Conservation (phyloP, 2,888 invertebrate genomes). For the Oligia fasciuncula region DNA sequence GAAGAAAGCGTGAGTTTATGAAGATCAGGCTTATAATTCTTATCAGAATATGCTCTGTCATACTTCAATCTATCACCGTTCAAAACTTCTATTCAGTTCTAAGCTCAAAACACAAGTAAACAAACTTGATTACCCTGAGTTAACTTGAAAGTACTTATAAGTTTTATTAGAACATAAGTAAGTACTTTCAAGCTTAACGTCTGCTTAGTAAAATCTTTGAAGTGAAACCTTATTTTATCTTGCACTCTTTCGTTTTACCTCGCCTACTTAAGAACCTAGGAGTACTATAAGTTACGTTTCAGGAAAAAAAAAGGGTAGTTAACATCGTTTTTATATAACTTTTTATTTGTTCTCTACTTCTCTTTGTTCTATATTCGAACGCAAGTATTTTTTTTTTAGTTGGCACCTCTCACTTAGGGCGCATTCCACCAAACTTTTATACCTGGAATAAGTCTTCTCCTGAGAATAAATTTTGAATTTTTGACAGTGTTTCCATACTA, state of each 20-base stretch:
- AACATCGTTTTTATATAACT: neutral
- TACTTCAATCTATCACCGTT: neutral
- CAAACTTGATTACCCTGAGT: neutral
- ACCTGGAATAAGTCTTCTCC: too few species aligned
- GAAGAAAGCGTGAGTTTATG: neutral
- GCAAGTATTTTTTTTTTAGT: neutral
- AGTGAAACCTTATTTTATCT: slow-evolving; percentile 5
- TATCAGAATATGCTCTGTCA: neutral
- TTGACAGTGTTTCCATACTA: too few species aligned
- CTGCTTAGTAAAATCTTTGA: slow-evolving; percentile 9
- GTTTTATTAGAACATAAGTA: slow-evolving; percentile 5
- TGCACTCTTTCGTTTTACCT: slow-evolving; percentile 3
- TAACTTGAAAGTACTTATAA: neutral
- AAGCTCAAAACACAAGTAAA: neutral
- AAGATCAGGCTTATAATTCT: neutral
- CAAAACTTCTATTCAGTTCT: neutral
- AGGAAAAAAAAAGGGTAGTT: neutral
- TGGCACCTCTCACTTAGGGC: too few species aligned
- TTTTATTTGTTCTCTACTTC: neutral
- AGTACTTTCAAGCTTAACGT: slow-evolving; percentile 7
- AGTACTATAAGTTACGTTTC: slow-evolving; percentile 1
- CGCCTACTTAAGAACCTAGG: neutral
- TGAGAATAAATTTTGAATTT: too few species aligned
- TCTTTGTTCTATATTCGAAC: neutral
- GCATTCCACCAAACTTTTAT: too few species aligned